Conservation (phyloP, 1,140 invertebrate species). For the Drosophila pseudoananassae region DNA sequence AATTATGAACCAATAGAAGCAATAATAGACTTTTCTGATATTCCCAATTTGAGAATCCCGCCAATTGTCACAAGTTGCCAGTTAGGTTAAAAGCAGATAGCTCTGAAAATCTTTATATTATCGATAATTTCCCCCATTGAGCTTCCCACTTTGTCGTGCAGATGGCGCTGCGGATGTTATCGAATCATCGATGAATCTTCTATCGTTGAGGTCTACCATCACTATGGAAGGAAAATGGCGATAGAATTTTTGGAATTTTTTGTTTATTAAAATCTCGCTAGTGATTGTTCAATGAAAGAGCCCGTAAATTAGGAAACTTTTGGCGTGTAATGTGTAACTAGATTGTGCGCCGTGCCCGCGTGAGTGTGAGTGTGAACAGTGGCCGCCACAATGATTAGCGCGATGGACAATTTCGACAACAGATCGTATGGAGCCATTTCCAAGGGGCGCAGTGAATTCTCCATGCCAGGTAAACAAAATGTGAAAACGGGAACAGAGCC, state of each 20-base stretch:
- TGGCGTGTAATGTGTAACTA: conserved; percentile 57
- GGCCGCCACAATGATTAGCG: conserved; percentile 74
- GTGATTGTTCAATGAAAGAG: conserved; percentile 69
- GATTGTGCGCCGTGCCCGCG: conserved; percentile 27
- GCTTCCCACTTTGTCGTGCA: no score
- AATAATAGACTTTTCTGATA: no score
- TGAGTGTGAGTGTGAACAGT: conserved; percentile 45
- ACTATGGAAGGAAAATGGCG: conserved; percentile 2
- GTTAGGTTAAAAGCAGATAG: no score
- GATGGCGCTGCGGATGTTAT: no score
- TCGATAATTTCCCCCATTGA: background rate
- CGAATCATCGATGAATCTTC: no score
- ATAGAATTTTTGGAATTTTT: conserved; percentile 4
- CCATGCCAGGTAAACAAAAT: conserved; percentile 76
- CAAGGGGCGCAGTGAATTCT: conserved; percentile 81
- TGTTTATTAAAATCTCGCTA: conserved; percentile 29
- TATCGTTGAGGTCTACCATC: background rate
- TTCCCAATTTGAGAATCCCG: background rate
- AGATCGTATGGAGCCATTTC: conserved; percentile 81
- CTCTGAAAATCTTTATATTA: no score
- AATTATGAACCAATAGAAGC: no score
- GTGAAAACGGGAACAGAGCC: background rate
- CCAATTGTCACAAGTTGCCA: background rate
- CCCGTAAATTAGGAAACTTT: conserved; percentile 22
- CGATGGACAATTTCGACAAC: conserved; percentile 82